phyloP scores from a whole-genome alignment of 2,888 invertebrate species.

The Eurytoma adleriae region DNA sequence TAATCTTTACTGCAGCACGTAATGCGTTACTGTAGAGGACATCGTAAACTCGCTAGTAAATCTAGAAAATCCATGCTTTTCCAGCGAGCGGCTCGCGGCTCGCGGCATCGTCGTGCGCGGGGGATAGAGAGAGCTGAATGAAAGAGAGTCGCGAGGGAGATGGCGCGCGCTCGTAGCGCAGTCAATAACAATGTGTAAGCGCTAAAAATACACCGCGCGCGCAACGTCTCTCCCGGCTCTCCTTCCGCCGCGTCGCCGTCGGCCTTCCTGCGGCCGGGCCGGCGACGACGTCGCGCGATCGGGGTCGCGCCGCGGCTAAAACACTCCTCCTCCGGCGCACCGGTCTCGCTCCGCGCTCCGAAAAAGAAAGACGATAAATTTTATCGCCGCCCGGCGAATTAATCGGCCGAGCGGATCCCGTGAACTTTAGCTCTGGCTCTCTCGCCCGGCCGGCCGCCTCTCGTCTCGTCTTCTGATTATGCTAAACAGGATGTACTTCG shows the following conservation, averaged over 20 bases:
- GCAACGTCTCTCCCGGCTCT: too few species aligned
- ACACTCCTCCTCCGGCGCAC: too few species aligned
- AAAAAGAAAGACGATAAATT: constrained; percentile 31
- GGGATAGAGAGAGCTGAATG: background rate
- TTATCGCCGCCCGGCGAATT: constrained; percentile 35
- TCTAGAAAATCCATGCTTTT: too few species aligned
- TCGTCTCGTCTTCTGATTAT: too few species aligned
- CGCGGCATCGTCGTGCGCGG: background rate
- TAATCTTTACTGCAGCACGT: too few species aligned
- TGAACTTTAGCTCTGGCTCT: constrained; percentile 31
- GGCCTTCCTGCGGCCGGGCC: background rate
- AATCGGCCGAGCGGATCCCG: constrained; percentile 22
- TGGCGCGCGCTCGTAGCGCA: constrained; percentile 60
- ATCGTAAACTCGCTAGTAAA: too few species aligned
- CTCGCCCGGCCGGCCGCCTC: background rate
- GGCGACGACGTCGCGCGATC: constrained; percentile 2
- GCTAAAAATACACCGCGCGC: constrained; percentile 72
- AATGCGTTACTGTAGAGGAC: too few species aligned
- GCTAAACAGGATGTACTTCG: too few species aligned
- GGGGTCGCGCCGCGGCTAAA: constrained; percentile 10
- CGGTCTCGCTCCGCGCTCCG: background rate
- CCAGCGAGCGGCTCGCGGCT: background rate
- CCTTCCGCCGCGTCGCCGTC: constrained; percentile 19
- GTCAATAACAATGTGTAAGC: constrained; percentile 74
- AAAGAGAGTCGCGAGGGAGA: constrained; percentile 7